Evolutionary conservation across 2,113 vertebrate species (phyloP).

Genomic region (Diadophis punctatus): DNA sequence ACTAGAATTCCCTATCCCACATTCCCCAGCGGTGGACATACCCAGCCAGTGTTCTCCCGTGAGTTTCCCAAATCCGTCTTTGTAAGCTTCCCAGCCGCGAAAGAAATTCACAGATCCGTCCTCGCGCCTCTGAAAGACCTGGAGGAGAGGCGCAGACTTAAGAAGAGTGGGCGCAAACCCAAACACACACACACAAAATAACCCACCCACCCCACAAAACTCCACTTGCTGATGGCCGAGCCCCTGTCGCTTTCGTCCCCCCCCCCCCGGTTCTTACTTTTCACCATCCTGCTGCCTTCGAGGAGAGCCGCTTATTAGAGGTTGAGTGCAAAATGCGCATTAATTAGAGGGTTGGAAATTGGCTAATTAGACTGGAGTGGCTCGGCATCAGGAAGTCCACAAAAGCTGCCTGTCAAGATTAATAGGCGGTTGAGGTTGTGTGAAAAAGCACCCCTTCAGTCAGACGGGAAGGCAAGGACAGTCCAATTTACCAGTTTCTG

Average conservation of each 20-base stretch:
- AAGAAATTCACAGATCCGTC: constrained; percentile 94
- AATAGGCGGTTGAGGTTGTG: background rate
- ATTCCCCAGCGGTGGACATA: constrained; percentile 55
- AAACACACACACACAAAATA: background rate
- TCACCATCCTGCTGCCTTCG: background rate
- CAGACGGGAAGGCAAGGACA: background rate
- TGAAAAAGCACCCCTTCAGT: background rate
- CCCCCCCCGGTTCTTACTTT: background rate
- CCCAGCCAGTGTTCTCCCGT: constrained; percentile 96
- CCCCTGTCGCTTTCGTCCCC: background rate
- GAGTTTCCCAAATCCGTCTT: constrained; percentile 93
- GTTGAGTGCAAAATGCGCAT: accelerated
- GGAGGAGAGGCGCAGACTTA: background rate
- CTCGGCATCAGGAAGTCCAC: background rate
- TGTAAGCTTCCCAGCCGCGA: constrained; percentile 90
- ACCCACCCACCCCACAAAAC: background rate
- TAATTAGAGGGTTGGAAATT: background rate
- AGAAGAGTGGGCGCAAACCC: too few species aligned
- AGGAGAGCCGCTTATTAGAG: accelerated
- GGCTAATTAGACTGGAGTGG: background rate
- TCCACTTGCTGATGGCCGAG: background rate
- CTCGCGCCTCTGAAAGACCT: constrained; percentile 94
- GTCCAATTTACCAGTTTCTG: background rate
- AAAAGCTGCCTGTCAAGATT: background rate
- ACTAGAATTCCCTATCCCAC: background rate